Evolutionary conservation across 2,888 invertebrate genomes (phyloP), one percentile per base, ranked within the genome.

Genomic region (Amphipyra tragopoginis): DNA sequence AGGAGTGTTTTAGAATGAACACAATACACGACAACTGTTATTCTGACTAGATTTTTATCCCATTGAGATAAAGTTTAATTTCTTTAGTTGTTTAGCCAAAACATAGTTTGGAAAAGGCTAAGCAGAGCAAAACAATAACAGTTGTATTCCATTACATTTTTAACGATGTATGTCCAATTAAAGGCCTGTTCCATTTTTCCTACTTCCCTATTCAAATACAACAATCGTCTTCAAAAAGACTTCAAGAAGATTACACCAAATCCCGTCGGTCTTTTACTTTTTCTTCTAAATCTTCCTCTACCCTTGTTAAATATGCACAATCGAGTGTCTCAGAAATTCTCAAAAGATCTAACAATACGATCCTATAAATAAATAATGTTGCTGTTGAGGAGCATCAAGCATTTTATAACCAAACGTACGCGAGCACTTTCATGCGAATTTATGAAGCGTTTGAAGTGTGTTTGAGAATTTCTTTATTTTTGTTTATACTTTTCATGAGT

Each of bases 321-420:
- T 62, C 26, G 52, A 45, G 54, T 56, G 39, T 42, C 26, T 62
- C 43, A 38, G 51, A 21, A 39, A 56, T 45, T 42, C 59, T 51
- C 48, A 65, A 58, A n/a, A 63, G 52, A 54, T 56, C 26, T 38
- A 56, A 65, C 60, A 70, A 61, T 59, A 59, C 42, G 13, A 40
- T 6, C 11, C 7, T 38, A 13, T 60, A 60, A 62, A 79, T 79
- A 79, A 72, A 73, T 76, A 58, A 77, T 55, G 60, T 52, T 51
- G 14, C 43, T 48, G 53, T 69, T 48, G 29, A 54, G 50, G 38
- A 63, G 43, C 60, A 72, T 57, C 38, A 51, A 63, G 33, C 55
- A 57, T 65, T 75, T 72, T 65, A 63, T 69, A 62, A 54, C 54
- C 59, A 53, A 36, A 13, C 51, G 48, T 36, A 43, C 38, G 62